Percentiles rank a stretch among this genome's conserved stretches.
Conservation (phyloP, 2,888 invertebrate species). For the Merodon equestris region DNA sequence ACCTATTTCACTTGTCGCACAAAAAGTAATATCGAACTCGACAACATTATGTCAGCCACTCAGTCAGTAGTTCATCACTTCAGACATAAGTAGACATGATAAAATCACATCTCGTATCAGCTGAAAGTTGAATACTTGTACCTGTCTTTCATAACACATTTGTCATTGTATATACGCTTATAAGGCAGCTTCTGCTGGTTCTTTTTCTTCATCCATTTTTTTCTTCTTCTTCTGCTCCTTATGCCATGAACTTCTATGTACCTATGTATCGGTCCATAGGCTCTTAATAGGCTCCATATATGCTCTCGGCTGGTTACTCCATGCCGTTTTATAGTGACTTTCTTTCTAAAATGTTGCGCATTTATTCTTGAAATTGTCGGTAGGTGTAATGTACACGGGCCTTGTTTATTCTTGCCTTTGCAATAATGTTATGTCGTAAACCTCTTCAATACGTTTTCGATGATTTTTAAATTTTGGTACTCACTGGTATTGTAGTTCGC, state of each 20-base stretch:
- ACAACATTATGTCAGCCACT: slow-evolving; percentile 42
- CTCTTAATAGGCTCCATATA: slow-evolving; percentile 4
- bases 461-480: neutral
- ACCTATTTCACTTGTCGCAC: slow-evolving; percentile 34
- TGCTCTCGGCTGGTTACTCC: slow-evolving; percentile 11
- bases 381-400: too few species aligned
- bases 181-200: slow-evolving; percentile 31
- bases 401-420: too few species aligned
- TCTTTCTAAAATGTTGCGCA: slow-evolving; percentile 44
- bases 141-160: slow-evolving; percentile 40
- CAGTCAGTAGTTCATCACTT: slow-evolving; percentile 48
- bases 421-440: slow-evolving; percentile 24
- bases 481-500: slow-evolving; percentile 24
- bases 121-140: neutral
- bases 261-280: slow-evolving; percentile 8
- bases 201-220: slow-evolving; percentile 18
- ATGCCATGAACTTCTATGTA: too few species aligned
- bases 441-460: slow-evolving; percentile 22
- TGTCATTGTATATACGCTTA: slow-evolving; percentile 31
- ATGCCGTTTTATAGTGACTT: slow-evolving; percentile 54
- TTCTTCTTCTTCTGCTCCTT: too few species aligned
- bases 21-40: slow-evolving; percentile 1
- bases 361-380: slow-evolving; percentile 29
- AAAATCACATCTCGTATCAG: slow-evolving; percentile 34
- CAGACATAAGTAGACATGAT: slow-evolving; percentile 56